Conservation (phyloP, 1,140 invertebrate species). For the Ridgeia piscesae region DNA sequence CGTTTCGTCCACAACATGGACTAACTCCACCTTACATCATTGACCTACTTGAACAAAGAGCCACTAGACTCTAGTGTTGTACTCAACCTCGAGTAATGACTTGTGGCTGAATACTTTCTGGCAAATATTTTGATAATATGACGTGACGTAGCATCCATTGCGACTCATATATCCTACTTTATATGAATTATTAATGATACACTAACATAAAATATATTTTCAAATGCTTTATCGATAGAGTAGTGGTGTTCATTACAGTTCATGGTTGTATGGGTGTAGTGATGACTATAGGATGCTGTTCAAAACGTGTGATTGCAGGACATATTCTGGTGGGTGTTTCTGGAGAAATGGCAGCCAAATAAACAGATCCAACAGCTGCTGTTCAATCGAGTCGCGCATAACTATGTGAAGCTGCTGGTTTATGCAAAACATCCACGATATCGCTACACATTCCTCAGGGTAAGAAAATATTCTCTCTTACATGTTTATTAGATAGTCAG, state of each 20-base stretch:
- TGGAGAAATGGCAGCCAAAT: constrained; percentile 49
- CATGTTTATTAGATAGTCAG: not conserved
- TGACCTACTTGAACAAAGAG: no score
- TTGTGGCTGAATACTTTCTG: no score
- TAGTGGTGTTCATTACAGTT: no score
- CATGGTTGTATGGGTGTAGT: not conserved
- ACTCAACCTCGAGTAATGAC: no score
- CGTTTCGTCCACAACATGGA: no score
- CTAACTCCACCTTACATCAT: no score
- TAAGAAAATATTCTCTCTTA: constrained; percentile 27
- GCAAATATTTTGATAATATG: not conserved
- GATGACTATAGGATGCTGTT: not conserved
- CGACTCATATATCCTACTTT: not conserved
- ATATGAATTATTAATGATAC: not conserved
- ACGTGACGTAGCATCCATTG: not conserved
- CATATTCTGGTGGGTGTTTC: constrained; percentile 54
- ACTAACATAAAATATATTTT: not conserved
- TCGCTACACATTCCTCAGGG: constrained; percentile 51
- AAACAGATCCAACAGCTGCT: constrained; percentile 44
- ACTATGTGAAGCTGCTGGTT: constrained; percentile 53
- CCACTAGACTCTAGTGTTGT: no score
- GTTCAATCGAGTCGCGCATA: constrained; percentile 53
- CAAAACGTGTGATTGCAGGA: constrained; percentile 42
- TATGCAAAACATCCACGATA: constrained; percentile 41
- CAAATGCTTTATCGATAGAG: not conserved